Evolutionary conservation across 2,113 vertebrate species (phyloP).

Genomic region (Columba janthina): DNA sequence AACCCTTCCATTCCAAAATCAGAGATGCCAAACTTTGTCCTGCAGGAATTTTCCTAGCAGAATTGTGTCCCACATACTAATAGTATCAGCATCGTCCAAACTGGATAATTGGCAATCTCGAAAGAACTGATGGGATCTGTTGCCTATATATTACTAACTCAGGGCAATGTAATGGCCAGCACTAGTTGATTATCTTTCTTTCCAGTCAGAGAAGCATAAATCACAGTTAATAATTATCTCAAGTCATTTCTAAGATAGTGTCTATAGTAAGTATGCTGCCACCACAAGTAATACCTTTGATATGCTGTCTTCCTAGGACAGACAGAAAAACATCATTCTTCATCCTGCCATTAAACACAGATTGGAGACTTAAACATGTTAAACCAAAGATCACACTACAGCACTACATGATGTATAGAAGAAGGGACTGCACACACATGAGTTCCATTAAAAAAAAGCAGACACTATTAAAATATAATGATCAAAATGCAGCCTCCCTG

Average conservation of each 20-base stretch:
- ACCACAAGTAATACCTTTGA: not conserved
- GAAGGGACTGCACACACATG: not conserved
- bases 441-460: not conserved
- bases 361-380: not conserved
- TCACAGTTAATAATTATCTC: slow-evolving; percentile 6
- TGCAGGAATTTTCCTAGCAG: not conserved
- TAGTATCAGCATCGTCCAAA: not conserved
- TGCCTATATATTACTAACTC: slow-evolving; percentile 3
- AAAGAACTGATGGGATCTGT: not conserved
- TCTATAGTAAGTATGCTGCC: not conserved
- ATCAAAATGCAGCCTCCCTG: slow-evolving; percentile 10
- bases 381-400: not conserved
- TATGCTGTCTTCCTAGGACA: not conserved
- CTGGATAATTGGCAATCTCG: not conserved
- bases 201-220: not conserved
- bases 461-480: not conserved
- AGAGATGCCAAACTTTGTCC: not conserved
- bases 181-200: slow-evolving; percentile 39
- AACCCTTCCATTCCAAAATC: not conserved
- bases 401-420: not conserved
- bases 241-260: not conserved
- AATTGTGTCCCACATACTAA: not conserved
- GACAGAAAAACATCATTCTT: not conserved
- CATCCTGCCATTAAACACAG: not conserved
- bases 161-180: not conserved